These are phyloP conservation scores for Parnassius orleans DNA, from an alignment of 2,888 invertebrate species.

Conservation along the genomic window DNA sequence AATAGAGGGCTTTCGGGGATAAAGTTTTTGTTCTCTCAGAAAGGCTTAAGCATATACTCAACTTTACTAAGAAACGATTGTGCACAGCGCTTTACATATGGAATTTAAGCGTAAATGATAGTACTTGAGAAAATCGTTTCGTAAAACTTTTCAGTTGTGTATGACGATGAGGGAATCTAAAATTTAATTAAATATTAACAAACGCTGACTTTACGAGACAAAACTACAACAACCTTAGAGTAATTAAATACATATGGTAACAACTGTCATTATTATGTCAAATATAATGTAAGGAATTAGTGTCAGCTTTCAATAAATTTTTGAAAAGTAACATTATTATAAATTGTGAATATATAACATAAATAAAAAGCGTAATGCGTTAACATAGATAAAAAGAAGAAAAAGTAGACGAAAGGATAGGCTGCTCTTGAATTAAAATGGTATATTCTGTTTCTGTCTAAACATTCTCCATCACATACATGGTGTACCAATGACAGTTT, in stretches of 20 bases:
- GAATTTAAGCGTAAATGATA: constrained; percentile 18
- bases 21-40: constrained; percentile 43
- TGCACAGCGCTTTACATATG: constrained; percentile 23
- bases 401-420: constrained; percentile 55
- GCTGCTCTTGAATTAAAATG: constrained; percentile 75
- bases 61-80: constrained; percentile 37
- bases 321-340: too few species aligned
- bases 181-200: too few species aligned
- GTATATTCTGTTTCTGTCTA: constrained; percentile 73
- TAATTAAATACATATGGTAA: too few species aligned
- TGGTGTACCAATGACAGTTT: constrained; percentile 63
- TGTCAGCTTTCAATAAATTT: too few species aligned
- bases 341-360: too few species aligned
- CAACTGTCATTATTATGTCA: too few species aligned
- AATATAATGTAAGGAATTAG: too few species aligned
- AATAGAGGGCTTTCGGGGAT: constrained; percentile 47
- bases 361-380: too few species aligned
- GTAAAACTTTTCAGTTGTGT: constrained; percentile 7
- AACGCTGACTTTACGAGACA: too few species aligned
- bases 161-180: background rate
- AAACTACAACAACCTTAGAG: too few species aligned
- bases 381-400: too few species aligned
- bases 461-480: constrained; percentile 66
- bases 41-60: constrained; percentile 20
- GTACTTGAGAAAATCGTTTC: background rate